These are phyloP conservation scores for Antigone vipio DNA, from an alignment of 2,113 vertebrate species.

Conservation along the genomic window DNA sequence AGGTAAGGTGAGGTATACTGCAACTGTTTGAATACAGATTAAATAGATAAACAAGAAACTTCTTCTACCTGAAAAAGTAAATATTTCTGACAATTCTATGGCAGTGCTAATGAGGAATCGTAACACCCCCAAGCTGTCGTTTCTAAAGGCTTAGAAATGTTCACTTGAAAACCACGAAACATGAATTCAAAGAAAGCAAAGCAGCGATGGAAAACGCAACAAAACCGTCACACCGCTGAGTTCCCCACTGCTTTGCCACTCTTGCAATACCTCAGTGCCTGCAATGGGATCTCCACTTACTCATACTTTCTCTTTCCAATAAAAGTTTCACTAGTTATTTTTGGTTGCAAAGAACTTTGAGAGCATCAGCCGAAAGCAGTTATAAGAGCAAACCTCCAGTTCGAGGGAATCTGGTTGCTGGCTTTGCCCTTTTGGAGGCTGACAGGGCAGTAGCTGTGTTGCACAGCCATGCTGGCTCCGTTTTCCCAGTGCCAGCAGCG, in stretches of 20 bases:
- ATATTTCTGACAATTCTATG: background rate
- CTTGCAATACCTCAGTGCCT: background rate
- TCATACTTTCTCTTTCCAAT: background rate
- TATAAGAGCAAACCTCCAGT: background rate
- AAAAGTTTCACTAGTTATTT: background rate
- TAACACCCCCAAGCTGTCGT: background rate
- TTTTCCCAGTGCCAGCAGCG: background rate
- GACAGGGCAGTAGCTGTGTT: background rate
- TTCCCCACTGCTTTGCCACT: fast-evolving
- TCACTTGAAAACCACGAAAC: background rate
- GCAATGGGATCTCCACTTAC: background rate
- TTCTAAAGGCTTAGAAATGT: background rate
- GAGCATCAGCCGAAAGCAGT: background rate
- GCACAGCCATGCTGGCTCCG: fast-evolving
- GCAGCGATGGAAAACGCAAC: background rate
- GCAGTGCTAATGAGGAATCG: background rate
- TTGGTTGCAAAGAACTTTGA: background rate
- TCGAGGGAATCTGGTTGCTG: background rate
- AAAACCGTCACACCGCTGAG: fast-evolving
- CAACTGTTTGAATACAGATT: too few species aligned
- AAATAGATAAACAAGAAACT: fast-evolving
- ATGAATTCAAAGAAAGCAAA: background rate
- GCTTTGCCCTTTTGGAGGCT: background rate
- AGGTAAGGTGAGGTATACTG: background rate
- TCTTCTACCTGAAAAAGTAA: background rate